phyloP scores from a whole-genome alignment of 2,888 invertebrate species.

The Calameuta pallipes region DNA sequence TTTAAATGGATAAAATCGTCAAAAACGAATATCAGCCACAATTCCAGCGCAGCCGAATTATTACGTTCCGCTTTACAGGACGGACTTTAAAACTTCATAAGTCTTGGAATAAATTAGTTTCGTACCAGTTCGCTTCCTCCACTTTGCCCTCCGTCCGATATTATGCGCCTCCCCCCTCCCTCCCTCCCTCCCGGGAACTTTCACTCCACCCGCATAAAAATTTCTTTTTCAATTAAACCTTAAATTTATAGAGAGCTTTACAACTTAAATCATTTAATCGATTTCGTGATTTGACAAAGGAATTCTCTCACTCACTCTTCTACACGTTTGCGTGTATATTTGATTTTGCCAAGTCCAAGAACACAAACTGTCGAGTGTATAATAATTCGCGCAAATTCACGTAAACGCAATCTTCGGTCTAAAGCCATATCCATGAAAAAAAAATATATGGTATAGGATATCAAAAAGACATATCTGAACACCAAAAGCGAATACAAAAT shows the following conservation, averaged over 20 bases:
- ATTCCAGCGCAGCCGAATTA: neutral
- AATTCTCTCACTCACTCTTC: neutral
- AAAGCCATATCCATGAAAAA: too few relatives aligned
- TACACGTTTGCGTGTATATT: neutral
- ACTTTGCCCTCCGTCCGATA: neutral
- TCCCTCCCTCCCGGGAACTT: neutral
- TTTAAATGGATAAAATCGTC: neutral
- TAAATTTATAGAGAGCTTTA: neutral
- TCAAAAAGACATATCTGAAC: too few relatives aligned
- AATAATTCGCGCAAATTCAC: neutral
- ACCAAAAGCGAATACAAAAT: neutral
- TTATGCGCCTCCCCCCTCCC: neutral
- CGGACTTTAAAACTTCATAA: neutral
- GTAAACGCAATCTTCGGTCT: too few relatives aligned
- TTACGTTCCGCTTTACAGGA: neutral
- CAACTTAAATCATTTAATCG: neutral
- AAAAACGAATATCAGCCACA: neutral
- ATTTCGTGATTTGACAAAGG: neutral
- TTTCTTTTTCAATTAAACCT: slow-evolving; percentile 7
- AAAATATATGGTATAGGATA: too few relatives aligned
- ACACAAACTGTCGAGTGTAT: neutral
- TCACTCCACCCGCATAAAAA: neutral
- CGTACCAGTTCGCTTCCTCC: neutral
- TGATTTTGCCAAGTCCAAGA: neutral
- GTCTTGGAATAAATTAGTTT: slow-evolving; percentile 3